Percentiles rank a stretch among this genome's conserved stretches.
phyloP scores from a whole-genome alignment of 2,113 vertebrate genomes.

The Notothenia coriiceps region DNA sequence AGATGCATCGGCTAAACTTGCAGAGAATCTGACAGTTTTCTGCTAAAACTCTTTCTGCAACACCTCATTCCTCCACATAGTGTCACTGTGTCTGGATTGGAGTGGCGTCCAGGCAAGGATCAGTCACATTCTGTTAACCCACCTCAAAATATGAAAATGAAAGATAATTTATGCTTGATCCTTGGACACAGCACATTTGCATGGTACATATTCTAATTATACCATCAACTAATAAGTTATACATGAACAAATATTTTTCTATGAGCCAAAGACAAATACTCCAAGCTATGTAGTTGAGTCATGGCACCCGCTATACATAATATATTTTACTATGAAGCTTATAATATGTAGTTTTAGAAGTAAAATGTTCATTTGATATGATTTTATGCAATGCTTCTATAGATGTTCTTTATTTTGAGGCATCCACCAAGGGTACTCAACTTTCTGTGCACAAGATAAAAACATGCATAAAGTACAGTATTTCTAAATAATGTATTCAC shows the following conservation, averaged over 20 bases:
- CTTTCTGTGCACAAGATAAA: constrained; percentile 23
- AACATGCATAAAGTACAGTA: constrained; percentile 8
- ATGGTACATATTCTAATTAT: neutral
- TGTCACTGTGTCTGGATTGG: constrained; percentile 60
- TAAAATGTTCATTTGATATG: neutral
- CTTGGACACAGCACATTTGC: neutral
- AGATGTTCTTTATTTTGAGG: constrained; percentile 1
- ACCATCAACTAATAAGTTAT: neutral
- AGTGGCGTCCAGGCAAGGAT: neutral
- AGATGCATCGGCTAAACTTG: neutral
- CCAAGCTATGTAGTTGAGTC: neutral
- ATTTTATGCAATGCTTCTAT: neutral
- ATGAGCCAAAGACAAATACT: neutral
- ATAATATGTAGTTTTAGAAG: neutral
- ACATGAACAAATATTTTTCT: neutral
- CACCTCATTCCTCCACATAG: constrained; percentile 57
- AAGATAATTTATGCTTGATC: neutral
- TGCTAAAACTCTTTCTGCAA: constrained; percentile 14
- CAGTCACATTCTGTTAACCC: neutral
- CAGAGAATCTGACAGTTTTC: neutral
- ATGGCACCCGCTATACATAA: neutral
- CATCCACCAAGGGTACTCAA: neutral
- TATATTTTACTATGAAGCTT: neutral
- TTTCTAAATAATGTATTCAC: constrained; percentile 64
- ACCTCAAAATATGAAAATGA: neutral